phyloP scores from a whole-genome alignment of 1,140 invertebrate species.

The Chelonus insularis region DNA sequence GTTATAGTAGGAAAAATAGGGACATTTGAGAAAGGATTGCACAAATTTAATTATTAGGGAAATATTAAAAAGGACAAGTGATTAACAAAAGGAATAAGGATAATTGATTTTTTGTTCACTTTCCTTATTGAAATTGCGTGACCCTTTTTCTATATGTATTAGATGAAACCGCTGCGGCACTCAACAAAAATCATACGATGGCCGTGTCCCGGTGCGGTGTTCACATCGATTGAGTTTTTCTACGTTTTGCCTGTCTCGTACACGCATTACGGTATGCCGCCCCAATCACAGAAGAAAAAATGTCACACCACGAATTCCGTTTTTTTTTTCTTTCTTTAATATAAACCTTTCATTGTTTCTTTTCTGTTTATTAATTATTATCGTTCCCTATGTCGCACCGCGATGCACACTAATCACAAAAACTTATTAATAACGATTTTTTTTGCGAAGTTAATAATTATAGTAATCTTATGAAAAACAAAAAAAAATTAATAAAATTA shows the following conservation, averaged over 20 bases:
- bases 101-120: no score
- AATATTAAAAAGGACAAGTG: not conserved
- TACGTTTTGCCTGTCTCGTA: slow-evolving; percentile 41
- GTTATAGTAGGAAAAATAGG: not conserved
- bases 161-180: slow-evolving; percentile 19
- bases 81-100: no score
- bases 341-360: slow-evolving; percentile 7
- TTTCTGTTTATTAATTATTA: not conserved
- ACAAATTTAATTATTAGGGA: not conserved
- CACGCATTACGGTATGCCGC: slow-evolving; percentile 63
- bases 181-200: slow-evolving; percentile 18
- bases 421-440: not conserved
- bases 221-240: slow-evolving; percentile 15
- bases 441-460: no score
- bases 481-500: no score
- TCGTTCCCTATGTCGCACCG: not conserved
- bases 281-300: slow-evolving; percentile 74
- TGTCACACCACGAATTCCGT: slow-evolving; percentile 63
- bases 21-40: not conserved
- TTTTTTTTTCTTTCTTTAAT: slow-evolving; percentile 24
- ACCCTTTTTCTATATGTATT: not conserved
- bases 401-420: not conserved
- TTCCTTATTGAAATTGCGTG: not conserved
- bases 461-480: no score
- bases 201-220: slow-evolving; percentile 14